Conservation (phyloP, 1,140 invertebrate genomes). For the Acromyrmex heyeri region DNA sequence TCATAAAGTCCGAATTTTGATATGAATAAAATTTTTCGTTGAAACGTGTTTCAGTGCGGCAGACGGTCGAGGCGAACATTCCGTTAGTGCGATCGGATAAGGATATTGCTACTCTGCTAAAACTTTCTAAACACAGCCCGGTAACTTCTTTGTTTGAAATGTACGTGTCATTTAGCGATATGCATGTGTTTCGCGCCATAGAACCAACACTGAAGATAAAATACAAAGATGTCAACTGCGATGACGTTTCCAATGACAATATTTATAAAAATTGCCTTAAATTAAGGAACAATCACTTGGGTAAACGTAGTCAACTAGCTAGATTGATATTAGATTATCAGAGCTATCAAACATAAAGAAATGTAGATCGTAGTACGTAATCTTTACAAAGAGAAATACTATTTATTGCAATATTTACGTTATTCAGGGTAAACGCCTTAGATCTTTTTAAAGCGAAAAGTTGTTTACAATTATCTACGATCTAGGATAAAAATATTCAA, state of each 20-base stretch:
- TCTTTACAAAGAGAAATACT: conserved; percentile 19
- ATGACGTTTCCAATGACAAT: conserved; percentile 69
- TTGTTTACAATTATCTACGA: conserved; percentile 15
- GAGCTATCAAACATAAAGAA: conserved; percentile 70
- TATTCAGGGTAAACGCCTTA: background rate
- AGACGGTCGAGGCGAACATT: conserved; percentile 87
- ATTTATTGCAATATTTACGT: conserved; percentile 37
- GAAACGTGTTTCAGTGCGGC: conserved; percentile 87
- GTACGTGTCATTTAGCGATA: conserved; percentile 88
- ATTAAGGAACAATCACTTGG: conserved; percentile 81
- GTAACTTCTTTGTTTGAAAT: conserved; percentile 88
- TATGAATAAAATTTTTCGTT: conserved; percentile 41
- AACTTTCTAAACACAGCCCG: conserved; percentile 76
- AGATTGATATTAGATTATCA: conserved; percentile 85
- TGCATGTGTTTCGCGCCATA: conserved; percentile 91
- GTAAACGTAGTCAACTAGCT: conserved; percentile 85
- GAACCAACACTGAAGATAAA: conserved; percentile 90
- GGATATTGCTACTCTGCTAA: conserved; percentile 87
- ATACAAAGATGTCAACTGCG: conserved; percentile 86
- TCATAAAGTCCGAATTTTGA: conserved; percentile 25
- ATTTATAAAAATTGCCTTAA: conserved; percentile 78
- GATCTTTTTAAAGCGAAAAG: background rate
- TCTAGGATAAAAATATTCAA: background rate
- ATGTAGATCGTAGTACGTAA: conserved; percentile 2
- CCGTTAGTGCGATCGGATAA: conserved; percentile 89